phyloP scores from a whole-genome alignment of 2,113 vertebrate genomes.

The Pardalotus punctatus region DNA sequence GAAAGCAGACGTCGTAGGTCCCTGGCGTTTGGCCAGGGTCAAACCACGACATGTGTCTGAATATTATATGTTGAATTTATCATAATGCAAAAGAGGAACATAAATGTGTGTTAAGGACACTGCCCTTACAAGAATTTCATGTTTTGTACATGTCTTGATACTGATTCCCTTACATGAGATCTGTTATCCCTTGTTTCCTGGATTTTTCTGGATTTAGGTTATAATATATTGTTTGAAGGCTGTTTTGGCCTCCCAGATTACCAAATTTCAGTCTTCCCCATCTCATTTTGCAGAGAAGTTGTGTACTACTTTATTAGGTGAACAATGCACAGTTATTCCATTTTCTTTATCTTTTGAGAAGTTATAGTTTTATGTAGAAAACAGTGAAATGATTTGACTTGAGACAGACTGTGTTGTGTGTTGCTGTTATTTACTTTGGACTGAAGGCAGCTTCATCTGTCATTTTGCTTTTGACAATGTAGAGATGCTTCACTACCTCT shows the following conservation, averaged over 20 bases:
- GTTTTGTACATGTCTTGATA: background rate
- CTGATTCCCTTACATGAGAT: background rate
- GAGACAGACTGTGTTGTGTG: background rate
- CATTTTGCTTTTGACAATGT: background rate
- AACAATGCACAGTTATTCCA: background rate
- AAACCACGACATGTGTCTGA: too few relatives aligned
- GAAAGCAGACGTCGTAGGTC: too few relatives aligned
- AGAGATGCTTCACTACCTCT: background rate
- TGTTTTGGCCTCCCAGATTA: background rate
- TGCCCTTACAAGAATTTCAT: background rate
- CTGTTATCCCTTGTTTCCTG: background rate
- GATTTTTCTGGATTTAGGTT: background rate
- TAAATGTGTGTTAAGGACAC: background rate
- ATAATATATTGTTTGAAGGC: background rate
- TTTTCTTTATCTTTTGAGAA: background rate
- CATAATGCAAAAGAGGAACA: background rate
- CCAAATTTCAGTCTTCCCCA: background rate
- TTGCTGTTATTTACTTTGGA: background rate
- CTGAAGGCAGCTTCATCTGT: background rate
- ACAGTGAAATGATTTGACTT: background rate
- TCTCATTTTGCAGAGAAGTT: background rate
- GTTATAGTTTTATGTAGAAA: background rate
- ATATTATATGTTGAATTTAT: background rate
- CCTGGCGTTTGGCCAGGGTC: too few relatives aligned
- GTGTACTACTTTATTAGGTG: background rate